These are phyloP conservation scores for Polydrusus tereticollis DNA, from an alignment of 2,888 invertebrate genomes.

Conservation along the genomic window DNA sequence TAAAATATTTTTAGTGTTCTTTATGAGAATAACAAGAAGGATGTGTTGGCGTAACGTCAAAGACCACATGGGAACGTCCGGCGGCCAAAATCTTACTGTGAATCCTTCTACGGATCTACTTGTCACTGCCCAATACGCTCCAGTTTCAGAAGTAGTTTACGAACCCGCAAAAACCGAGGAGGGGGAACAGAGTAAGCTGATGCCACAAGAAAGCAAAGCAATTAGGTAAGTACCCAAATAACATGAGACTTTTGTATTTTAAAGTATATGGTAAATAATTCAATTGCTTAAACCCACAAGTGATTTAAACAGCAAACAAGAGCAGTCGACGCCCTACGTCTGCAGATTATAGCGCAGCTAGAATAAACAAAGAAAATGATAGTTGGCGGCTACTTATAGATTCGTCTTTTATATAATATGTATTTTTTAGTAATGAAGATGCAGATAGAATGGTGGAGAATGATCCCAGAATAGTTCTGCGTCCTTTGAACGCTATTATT, in stretches of 20 bases:
- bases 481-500: conserved; percentile 72
- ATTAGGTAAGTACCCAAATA: conserved; percentile 68
- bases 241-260: not conserved
- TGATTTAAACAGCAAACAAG: too few species aligned
- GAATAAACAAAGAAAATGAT: too few species aligned
- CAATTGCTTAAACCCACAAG: too few species aligned
- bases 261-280: too few species aligned
- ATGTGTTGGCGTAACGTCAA: conserved; percentile 64
- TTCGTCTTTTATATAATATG: not conserved
- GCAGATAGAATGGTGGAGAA: conserved; percentile 83
- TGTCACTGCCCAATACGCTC: conserved; percentile 82
- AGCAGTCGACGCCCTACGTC: too few species aligned
- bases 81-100: conserved; percentile 72
- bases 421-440: conserved; percentile 70
- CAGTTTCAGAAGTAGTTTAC: conserved; percentile 77
- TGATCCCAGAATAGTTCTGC: conserved; percentile 75
- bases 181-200: conserved; percentile 80
- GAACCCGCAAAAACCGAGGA: conserved; percentile 76
- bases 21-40: conserved; percentile 62
- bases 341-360: too few species aligned
- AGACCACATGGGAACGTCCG: conserved; percentile 70
- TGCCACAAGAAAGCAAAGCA: conserved; percentile 79
- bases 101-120: conserved; percentile 84
- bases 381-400: too few species aligned
- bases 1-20: conserved; percentile 59